phyloP scores from a whole-genome alignment of 2,113 vertebrate genomes.

The Cariama cristata region DNA sequence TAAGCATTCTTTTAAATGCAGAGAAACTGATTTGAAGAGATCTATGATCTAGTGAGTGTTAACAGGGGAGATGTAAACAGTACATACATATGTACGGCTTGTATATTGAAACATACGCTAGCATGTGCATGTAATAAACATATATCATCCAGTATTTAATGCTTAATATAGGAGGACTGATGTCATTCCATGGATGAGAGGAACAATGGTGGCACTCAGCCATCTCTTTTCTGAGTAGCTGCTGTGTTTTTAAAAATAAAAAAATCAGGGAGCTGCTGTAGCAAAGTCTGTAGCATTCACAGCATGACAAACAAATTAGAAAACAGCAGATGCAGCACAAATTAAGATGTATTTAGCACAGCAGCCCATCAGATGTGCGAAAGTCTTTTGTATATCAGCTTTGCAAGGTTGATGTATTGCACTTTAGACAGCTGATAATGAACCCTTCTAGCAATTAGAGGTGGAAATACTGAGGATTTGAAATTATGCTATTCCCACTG shows the following conservation, averaged over 20 bases:
- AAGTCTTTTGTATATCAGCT: slow-evolving; percentile 81
- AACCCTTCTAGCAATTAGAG: slow-evolving; percentile 81
- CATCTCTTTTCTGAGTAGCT: slow-evolving; percentile 72
- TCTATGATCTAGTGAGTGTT: neutral
- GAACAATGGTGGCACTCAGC: slow-evolving; percentile 76
- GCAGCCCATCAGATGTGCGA: slow-evolving; percentile 84
- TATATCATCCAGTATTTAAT: slow-evolving; percentile 16
- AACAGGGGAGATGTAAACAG: neutral
- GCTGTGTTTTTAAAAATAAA: slow-evolving; percentile 70
- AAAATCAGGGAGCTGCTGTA: slow-evolving; percentile 71
- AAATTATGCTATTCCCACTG: slow-evolving; percentile 73
- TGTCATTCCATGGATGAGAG: slow-evolving; percentile 40
- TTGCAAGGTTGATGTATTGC: slow-evolving; percentile 81
- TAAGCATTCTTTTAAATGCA: neutral
- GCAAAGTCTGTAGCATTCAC: slow-evolving; percentile 77
- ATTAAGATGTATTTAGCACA: slow-evolving; percentile 89
- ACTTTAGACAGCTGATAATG: slow-evolving; percentile 83
- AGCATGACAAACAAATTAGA: slow-evolving; percentile 85
- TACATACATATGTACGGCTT: neutral
- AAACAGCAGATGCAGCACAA: slow-evolving; percentile 88
- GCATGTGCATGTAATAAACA: neutral
- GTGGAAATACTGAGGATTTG: slow-evolving; percentile 77
- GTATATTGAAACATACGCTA: neutral
- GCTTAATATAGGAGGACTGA: neutral
- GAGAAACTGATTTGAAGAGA: neutral